These are phyloP conservation scores for Peromyscus attwateri DNA, from an alignment of 2,797 vertebrate genomes.

Conservation along the genomic window DNA sequence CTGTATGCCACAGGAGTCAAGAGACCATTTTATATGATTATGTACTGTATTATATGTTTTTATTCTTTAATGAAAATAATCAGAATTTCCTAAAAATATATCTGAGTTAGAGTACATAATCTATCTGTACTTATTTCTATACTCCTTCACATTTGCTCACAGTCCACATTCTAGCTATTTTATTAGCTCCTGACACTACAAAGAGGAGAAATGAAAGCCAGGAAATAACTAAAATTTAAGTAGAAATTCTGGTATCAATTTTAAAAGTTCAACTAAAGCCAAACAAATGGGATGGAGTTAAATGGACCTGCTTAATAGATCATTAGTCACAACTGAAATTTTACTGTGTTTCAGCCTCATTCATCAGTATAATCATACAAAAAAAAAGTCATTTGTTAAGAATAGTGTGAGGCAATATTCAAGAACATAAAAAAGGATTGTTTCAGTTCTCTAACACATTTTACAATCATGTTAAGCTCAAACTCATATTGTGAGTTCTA, in stretches of 20 bases:
- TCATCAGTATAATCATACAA: neutral
- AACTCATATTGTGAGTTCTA: no score
- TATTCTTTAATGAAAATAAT: slow-evolving; percentile 38
- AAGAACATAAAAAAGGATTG: no score
- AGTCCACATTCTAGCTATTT: neutral
- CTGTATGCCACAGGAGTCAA: neutral
- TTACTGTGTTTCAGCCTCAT: neutral
- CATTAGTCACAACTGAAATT: neutral
- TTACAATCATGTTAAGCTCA: neutral
- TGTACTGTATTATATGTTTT: neutral
- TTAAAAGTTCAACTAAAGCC: slow-evolving; percentile 29
- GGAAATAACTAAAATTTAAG: slow-evolving; percentile 42
- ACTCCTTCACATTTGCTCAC: neutral
- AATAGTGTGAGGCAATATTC: neutral
- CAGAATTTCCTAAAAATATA: neutral
- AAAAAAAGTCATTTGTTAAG: neutral
- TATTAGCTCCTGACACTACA: neutral
- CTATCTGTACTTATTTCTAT: neutral
- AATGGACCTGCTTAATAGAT: neutral
- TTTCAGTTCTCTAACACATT: neutral
- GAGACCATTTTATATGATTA: neutral
- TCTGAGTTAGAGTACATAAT: neutral
- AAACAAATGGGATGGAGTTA: neutral
- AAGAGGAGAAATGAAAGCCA: slow-evolving; percentile 46
- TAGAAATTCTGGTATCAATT: slow-evolving; percentile 30